These are phyloP conservation scores for Podarcis lilfordi DNA, from an alignment of 2,797 vertebrate genomes.

Conservation along the genomic window DNA sequence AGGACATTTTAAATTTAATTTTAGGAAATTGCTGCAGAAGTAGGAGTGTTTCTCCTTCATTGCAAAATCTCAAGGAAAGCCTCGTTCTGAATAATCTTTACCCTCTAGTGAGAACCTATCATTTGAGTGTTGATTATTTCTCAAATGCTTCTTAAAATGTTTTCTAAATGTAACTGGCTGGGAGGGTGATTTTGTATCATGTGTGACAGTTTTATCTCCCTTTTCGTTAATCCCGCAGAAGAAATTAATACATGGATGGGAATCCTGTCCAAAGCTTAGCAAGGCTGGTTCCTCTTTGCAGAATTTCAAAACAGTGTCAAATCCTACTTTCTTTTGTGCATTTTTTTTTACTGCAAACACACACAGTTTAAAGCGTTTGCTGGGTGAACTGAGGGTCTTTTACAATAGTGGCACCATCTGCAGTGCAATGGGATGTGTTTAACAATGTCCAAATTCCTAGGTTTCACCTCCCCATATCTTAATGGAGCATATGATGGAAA, in stretches of 20 bases:
- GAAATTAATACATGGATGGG: not conserved
- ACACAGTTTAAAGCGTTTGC: not conserved
- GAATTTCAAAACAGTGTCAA: not conserved
- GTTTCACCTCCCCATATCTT: not conserved
- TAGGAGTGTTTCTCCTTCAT: constrained; percentile 6
- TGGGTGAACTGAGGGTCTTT: fast-evolving
- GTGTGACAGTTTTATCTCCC: constrained; percentile 11
- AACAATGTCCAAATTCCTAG: not conserved
- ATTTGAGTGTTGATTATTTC: constrained; percentile 41
- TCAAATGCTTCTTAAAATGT: constrained; percentile 48
- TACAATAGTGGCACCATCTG: not conserved
- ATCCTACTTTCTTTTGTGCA: not conserved
- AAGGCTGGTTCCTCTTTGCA: not conserved
- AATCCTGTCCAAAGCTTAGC: not conserved
- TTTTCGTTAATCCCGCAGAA: constrained; percentile 38
- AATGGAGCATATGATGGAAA: not conserved
- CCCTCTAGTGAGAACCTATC: constrained; percentile 15
- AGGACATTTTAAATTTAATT: constrained; percentile 42
- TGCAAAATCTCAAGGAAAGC: constrained; percentile 36
- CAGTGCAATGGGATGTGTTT: not conserved
- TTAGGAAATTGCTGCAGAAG: constrained; percentile 48
- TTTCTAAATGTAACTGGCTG: constrained; percentile 14
- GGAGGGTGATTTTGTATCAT: not conserved
- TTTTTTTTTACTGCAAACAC: fast-evolving
- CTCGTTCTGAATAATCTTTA: constrained; percentile 18